Evolutionary conservation across 2,113 vertebrate genomes (phyloP), one percentile per base, ranked within the genome.

Genomic region (Platichthys flesus): DNA sequence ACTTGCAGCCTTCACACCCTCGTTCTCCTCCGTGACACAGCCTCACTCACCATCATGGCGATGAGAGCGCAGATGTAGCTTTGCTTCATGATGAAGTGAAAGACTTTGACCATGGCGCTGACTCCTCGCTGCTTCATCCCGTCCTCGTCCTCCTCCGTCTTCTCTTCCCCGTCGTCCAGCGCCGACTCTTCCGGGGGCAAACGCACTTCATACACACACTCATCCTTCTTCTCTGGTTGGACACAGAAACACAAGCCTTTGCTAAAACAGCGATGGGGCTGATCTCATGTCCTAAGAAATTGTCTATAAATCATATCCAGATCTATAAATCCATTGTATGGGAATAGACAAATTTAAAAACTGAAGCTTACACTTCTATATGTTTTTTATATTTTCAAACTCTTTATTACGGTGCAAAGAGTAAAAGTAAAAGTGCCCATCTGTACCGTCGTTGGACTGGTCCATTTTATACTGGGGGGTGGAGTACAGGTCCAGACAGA

Each of bases 1-100:
- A 28, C 5, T 2, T 58, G 14, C 14, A 26, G 26, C 55, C 0
- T 57, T 4, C 51, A 26, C n/a, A 12, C n/a, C 9, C 47, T 45
- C 3, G 42, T 37, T 37, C 35, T 37, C 35, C 35, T 35, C 35
- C 35, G 4, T 16, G 45, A 14, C 15, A 16, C 13, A 7, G 58
- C 10, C 14, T 47, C 2, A 91, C 97, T 89, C 92, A 99, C 98
- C 98, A 99, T 99, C 98, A 99, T 99, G 16, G 98, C 95, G 31
- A 99, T 99, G 26, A 99, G 95, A 88, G 98, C 98, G 77, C 97
- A 98, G 82, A 99, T 97, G 83, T 99, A 99, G 87, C 98, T 99
- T 86, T 99, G 98, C 68, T 98, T 98, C 98, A 99, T 98, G 81
- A 99, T 92, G 86, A 99, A 99, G 23, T 96, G 95, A 86, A 99